Evolutionary conservation across 2,113 vertebrate genomes (phyloP).

Genomic region (Saccopteryx leptura): DNA sequence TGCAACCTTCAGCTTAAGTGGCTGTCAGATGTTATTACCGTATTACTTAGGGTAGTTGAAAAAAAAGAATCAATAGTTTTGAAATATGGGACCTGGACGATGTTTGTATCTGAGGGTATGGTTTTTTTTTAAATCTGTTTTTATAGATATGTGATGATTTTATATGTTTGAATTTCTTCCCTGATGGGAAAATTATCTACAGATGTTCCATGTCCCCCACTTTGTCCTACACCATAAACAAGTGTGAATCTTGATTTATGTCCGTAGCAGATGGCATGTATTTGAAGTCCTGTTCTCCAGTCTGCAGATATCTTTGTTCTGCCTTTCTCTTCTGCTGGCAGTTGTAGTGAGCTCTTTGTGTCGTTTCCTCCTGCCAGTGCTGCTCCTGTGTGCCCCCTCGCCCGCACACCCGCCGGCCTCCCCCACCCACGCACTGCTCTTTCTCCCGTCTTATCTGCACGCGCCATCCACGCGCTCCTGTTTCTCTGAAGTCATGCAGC

Average conservation of each 20-base stretch:
- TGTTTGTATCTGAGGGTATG: slow-evolving; percentile 34
- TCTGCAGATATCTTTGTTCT: slow-evolving; percentile 53
- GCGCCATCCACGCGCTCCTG: not conserved
- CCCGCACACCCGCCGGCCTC: no score
- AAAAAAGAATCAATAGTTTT: slow-evolving; percentile 64
- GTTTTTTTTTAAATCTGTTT: slow-evolving; percentile 49
- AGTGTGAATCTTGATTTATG: slow-evolving; percentile 32
- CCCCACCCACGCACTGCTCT: not conserved
- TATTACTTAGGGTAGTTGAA: slow-evolving; percentile 55
- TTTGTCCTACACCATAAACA: slow-evolving; percentile 58
- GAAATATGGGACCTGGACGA: slow-evolving; percentile 49
- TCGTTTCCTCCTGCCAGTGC: not conserved
- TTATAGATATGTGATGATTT: slow-evolving; percentile 33
- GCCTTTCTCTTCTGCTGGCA: slow-evolving; percentile 37
- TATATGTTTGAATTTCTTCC: slow-evolving; percentile 54
- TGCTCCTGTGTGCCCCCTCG: not conserved
- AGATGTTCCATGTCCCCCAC: not conserved
- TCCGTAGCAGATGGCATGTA: slow-evolving; percentile 6
- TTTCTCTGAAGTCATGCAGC: not conserved
- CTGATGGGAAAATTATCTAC: not conserved
- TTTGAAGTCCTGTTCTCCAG: slow-evolving; percentile 63
- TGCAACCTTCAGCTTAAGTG: slow-evolving; percentile 66
- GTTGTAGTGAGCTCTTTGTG: not conserved
- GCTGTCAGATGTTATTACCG: slow-evolving; percentile 67
- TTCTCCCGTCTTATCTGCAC: not conserved